A percentile compares a stretch with the other conserved stretches of the same genome.
phyloP scores from a whole-genome alignment of 2,113 vertebrate genomes.

The Pedionomus torquatus region DNA sequence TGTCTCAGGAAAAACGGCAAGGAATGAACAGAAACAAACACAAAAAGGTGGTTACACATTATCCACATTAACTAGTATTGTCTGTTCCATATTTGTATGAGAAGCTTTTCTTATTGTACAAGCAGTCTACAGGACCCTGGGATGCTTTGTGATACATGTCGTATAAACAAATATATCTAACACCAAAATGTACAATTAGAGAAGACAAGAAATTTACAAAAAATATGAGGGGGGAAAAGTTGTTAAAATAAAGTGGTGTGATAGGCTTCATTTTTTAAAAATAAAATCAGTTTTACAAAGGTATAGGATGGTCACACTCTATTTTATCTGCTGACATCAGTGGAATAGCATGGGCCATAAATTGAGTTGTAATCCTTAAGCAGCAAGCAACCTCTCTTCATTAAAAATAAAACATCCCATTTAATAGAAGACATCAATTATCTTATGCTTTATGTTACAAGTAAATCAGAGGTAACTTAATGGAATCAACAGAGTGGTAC shows the following conservation, averaged over 20 bases:
- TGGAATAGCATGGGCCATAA: background rate
- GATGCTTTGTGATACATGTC: background rate
- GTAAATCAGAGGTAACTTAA: background rate
- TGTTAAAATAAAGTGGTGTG: background rate
- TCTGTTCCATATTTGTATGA: background rate
- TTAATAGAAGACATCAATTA: conserved; percentile 8
- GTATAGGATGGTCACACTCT: background rate
- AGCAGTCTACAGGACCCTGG: background rate
- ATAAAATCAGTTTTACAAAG: background rate
- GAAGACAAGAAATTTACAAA: background rate
- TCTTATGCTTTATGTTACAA: background rate
- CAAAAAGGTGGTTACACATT: background rate
- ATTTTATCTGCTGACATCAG: background rate
- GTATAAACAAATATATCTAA: background rate
- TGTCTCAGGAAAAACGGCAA: background rate
- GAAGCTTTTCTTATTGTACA: background rate
- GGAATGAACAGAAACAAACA: background rate
- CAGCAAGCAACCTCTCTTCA: background rate
- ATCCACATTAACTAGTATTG: background rate
- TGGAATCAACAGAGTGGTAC: background rate
- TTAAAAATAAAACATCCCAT: conserved; percentile 6
- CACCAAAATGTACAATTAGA: background rate
- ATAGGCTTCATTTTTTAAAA: background rate
- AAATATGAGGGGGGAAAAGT: background rate
- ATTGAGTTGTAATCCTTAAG: background rate